A percentile compares a stretch with the other conserved stretches of the same genome.
Conservation (phyloP, 2,113 vertebrate genomes). For the Syngnathus typhle region DNA sequence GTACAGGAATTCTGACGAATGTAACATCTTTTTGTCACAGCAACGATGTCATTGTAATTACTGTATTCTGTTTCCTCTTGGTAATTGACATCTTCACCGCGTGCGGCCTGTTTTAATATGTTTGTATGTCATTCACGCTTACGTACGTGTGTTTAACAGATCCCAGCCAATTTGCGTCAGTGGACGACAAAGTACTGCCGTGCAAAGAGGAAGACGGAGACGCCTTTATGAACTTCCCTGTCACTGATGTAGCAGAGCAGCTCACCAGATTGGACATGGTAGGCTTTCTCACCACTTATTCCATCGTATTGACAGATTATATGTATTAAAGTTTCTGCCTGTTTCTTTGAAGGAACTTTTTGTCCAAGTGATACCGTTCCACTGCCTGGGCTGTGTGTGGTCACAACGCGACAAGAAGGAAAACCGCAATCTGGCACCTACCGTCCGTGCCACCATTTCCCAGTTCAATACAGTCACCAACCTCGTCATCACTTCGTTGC, state of each 20-base stretch:
- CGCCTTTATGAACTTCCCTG: conserved; percentile 70
- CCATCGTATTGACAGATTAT: not conserved
- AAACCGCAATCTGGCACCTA: conserved; percentile 68
- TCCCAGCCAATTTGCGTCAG: conserved; percentile 26
- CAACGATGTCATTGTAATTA: not conserved
- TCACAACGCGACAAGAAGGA: conserved; percentile 85
- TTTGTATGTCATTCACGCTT: conserved; percentile 10
- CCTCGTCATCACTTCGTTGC: conserved; percentile 79
- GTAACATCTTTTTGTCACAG: not conserved
- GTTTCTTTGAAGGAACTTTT: conserved; percentile 73
- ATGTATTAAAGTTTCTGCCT: not conserved
- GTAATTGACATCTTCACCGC: not conserved
- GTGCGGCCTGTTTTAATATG: not conserved
- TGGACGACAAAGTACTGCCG: not conserved
- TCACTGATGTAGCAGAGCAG: conserved; percentile 76
- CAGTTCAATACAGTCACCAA: conserved; percentile 83
- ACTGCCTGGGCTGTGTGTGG: conserved; percentile 86
- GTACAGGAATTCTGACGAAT: not conserved
- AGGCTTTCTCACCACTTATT: conserved; percentile 31
- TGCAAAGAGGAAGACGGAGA: conserved; percentile 23
- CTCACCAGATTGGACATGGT: conserved; percentile 80
- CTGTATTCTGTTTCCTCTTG: not conserved
- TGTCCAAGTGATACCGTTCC: conserved; percentile 70
- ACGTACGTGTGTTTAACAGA: conserved; percentile 32
- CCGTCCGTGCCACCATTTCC: conserved; percentile 80